Evolutionary conservation across 2,797 vertebrate genomes (phyloP).

Genomic region (Anas georgica): DNA sequence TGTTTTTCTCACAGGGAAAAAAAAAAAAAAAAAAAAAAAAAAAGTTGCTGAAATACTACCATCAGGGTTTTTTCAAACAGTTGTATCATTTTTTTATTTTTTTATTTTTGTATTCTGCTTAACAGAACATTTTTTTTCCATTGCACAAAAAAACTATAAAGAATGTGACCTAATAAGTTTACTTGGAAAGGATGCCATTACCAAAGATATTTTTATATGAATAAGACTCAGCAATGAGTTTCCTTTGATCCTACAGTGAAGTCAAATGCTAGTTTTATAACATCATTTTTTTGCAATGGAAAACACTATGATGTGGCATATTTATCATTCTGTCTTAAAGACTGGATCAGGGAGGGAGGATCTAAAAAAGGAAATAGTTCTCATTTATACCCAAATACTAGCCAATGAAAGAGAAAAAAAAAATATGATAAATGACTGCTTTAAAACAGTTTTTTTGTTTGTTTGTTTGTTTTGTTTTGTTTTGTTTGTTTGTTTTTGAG

Average conservation of each 20-base stretch:
- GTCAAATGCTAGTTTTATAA: constrained; percentile 11
- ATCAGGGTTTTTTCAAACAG: constrained; percentile 22
- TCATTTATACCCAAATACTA: neutral
- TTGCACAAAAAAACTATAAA: neutral
- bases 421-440: neutral
- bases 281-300: neutral
- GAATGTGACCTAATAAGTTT: neutral
- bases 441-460: neutral
- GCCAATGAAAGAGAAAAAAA: neutral
- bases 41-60: neutral
- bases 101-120: neutral
- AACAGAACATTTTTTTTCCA: constrained; percentile 4
- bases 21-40: neutral
- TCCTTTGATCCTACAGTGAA: constrained; percentile 16
- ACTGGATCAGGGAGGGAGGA: neutral
- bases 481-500: neutral
- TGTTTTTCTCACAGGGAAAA: neutral
- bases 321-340: neutral
- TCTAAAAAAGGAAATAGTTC: neutral
- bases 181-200: neutral
- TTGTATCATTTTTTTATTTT: neutral
- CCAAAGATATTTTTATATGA: neutral
- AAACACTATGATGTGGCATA: neutral
- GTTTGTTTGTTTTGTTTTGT: too few species aligned
- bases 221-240: neutral